Percentiles rank a stretch among this genome's conserved stretches.
Conservation (phyloP, 2,113 vertebrate species). For the Jacana jacana region DNA sequence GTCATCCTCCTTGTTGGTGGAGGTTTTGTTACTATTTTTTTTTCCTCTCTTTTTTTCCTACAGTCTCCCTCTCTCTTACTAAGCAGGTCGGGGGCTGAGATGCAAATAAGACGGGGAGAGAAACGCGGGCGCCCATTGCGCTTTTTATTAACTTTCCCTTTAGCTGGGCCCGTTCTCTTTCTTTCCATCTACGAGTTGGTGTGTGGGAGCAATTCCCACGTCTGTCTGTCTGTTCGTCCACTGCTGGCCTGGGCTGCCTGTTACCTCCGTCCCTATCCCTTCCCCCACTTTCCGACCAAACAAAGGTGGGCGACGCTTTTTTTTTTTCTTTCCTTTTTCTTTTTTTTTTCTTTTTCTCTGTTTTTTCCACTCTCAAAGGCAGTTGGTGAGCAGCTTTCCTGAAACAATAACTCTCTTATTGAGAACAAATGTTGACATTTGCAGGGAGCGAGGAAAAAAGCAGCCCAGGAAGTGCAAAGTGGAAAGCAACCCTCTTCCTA, state of each 20-base stretch:
- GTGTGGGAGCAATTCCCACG: not conserved
- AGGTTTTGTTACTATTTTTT: not conserved
- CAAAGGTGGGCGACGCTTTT: conserved; percentile 74
- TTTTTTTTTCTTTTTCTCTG: conserved; percentile 58
- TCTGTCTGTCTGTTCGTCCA: not conserved
- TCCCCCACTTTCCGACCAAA: conserved; percentile 7
- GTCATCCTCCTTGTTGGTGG: not conserved
- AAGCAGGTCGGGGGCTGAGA: not conserved
- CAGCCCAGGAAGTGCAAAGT: conserved; percentile 66
- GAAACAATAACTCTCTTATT: conserved; percentile 90
- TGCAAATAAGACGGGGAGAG: not conserved
- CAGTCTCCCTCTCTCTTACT: not conserved
- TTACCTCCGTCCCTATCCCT: not conserved
- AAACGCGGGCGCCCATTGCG: not conserved
- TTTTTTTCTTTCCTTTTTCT: not conserved
- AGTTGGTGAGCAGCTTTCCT: conserved; percentile 77
- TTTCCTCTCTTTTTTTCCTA: fast-evolving
- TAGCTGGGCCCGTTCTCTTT: not conserved
- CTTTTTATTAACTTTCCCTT: not conserved
- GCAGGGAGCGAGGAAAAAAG: conserved; percentile 67
- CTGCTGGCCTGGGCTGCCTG: not conserved
- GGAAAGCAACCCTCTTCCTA: conserved; percentile 74
- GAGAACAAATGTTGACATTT: conserved; percentile 92
- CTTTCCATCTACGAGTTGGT: not conserved
- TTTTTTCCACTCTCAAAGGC: conserved; percentile 80